These are phyloP conservation scores for Zygogramma bicolorata DNA, from an alignment of 2,888 invertebrate species.

Conservation along the genomic window DNA sequence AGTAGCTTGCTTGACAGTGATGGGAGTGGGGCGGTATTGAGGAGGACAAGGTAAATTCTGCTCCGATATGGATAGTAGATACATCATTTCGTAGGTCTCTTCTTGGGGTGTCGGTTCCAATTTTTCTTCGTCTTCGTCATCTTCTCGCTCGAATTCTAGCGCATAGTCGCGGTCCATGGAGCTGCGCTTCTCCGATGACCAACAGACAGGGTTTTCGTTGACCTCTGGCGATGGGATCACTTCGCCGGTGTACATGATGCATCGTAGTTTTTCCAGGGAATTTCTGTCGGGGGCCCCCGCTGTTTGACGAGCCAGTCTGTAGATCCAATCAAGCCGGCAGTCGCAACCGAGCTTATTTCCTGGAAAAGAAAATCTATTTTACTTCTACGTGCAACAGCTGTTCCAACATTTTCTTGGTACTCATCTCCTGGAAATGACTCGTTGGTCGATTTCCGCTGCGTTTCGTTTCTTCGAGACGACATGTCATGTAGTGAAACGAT, in stretches of 20 bases:
- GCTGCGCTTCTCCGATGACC: conserved; percentile 29
- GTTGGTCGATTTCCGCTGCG: background rate
- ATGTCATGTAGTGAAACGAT: background rate
- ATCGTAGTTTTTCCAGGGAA: conserved; percentile 78
- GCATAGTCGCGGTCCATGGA: conserved; percentile 36
- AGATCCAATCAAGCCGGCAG: conserved; percentile 86
- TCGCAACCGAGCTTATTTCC: conserved; percentile 88
- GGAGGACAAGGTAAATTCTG: conserved; percentile 64
- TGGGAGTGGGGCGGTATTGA: conserved; percentile 59
- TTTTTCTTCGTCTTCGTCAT: conserved; percentile 19
- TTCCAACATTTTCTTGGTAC: too few relatives aligned
- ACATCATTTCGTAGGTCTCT: conserved; percentile 12
- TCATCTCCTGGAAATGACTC: background rate
- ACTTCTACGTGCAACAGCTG: background rate
- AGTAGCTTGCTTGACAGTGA: conserved; percentile 55
- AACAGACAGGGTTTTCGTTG: conserved; percentile 34
- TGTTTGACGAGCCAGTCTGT: conserved; percentile 80
- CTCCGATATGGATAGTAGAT: conserved; percentile 49
- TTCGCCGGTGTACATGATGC: conserved; percentile 71
- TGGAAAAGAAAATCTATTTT: conserved; percentile 67
- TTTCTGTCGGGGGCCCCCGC: conserved; percentile 77
- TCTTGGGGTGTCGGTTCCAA: background rate
- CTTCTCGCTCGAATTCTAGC: background rate
- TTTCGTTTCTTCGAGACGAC: background rate
- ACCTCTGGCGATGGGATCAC: conserved; percentile 32